phyloP scores from a whole-genome alignment of 2,113 vertebrate species.

The Genyomyrus donnyi region DNA sequence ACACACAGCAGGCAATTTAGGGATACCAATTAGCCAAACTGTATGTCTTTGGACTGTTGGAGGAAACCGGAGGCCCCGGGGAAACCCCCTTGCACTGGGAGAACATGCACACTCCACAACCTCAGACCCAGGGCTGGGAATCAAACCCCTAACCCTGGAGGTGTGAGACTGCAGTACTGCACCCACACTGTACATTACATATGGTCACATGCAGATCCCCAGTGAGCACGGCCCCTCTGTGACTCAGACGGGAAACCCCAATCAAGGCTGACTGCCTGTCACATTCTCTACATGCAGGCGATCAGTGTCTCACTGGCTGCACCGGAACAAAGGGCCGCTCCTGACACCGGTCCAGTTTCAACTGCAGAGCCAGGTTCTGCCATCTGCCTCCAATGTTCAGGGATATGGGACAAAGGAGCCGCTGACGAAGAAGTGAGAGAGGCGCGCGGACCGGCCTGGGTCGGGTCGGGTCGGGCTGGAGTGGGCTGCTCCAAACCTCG shows the following conservation, averaged over 20 bases:
- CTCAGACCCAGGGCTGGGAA: neutral
- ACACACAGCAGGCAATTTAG: neutral
- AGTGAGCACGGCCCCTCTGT: neutral
- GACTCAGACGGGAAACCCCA: neutral
- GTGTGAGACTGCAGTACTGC: neutral
- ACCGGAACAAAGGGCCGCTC: constrained; percentile 9
- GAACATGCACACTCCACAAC: neutral
- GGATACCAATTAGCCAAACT: neutral
- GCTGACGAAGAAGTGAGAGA: constrained; percentile 5
- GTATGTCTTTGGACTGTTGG: neutral
- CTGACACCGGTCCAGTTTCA: neutral
- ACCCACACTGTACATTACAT: neutral
- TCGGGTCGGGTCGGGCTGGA: neutral
- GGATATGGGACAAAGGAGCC: neutral
- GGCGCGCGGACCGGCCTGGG: neutral
- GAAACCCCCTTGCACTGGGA: neutral
- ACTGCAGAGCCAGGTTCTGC: neutral
- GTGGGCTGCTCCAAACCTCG: neutral
- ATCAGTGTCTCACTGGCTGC: neutral
- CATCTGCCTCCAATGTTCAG: constrained; percentile 11
- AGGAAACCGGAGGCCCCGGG: neutral
- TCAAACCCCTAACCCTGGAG: neutral
- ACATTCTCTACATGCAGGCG: neutral
- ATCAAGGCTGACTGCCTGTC: neutral
- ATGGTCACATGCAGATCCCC: neutral